These are phyloP conservation scores for Thunnus maccoyii DNA, from an alignment of 2,113 vertebrate genomes.

Conservation along the genomic window DNA sequence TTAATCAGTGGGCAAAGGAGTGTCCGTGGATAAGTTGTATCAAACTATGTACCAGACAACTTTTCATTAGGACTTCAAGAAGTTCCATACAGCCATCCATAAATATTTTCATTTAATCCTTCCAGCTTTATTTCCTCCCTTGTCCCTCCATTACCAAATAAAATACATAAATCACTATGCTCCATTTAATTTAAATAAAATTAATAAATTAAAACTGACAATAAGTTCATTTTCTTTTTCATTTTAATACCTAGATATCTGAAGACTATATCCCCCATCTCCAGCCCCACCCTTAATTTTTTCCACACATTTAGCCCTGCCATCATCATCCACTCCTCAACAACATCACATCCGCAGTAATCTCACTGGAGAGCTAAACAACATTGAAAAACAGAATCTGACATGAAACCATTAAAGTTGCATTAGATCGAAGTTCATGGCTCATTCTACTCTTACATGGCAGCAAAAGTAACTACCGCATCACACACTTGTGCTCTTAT, in stretches of 20 bases:
- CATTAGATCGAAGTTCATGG: slow-evolving; percentile 60
- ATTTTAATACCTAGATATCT: neutral
- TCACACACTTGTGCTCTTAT: slow-evolving; percentile 51
- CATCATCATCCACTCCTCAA: neutral
- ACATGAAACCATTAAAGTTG: slow-evolving; percentile 71
- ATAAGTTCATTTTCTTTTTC: slow-evolving; percentile 10
- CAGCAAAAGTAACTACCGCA: slow-evolving; percentile 50
- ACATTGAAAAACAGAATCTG: slow-evolving; percentile 48
- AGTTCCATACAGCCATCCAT: neutral
- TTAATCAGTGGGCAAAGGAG: slow-evolving; percentile 55
- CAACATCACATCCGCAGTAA: slow-evolving; percentile 26
- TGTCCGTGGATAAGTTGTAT: slow-evolving; percentile 51
- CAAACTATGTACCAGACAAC: slow-evolving; percentile 26
- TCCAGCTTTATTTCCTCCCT: neutral
- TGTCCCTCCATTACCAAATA: neutral
- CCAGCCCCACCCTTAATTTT: slow-evolving; percentile 10
- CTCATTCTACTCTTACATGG: slow-evolving; percentile 35
- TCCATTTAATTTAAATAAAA: neutral
- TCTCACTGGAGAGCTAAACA: slow-evolving; percentile 23
- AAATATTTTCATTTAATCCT: slow-evolving; percentile 29
- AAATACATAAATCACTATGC: neutral
- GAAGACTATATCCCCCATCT: neutral
- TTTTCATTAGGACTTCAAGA: slow-evolving; percentile 30
- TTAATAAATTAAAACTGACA: neutral
- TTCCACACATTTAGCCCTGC: slow-evolving; percentile 10